phyloP scores from a whole-genome alignment of 1,140 invertebrate genomes.

The Asbolus verrucosus region DNA sequence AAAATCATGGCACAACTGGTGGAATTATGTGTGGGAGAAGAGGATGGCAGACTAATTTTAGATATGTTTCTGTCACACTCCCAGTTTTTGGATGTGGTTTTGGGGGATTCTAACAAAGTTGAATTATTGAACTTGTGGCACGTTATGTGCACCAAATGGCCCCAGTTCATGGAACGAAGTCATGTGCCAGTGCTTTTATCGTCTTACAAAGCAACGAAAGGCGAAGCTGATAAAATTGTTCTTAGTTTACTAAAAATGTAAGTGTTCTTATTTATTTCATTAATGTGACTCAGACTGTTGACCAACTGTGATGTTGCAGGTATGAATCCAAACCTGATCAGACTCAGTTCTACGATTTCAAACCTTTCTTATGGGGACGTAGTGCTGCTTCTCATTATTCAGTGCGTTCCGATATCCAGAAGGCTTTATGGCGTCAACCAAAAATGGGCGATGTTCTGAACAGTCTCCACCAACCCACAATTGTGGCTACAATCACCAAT shows the following conservation, averaged over 20 bases:
- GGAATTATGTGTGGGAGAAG: conserved; percentile 66
- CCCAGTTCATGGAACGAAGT: conserved; percentile 70
- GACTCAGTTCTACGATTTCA: conserved; percentile 71
- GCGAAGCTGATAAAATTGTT: conserved; percentile 69
- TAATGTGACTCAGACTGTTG: too few relatives aligned
- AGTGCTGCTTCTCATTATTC: conserved; percentile 81
- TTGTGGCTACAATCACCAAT: conserved; percentile 76
- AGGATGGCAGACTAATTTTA: conserved; percentile 71
- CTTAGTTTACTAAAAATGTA: conserved; percentile 59
- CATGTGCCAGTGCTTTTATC: conserved; percentile 79
- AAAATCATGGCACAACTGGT: conserved; percentile 70
- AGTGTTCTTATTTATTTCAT: too few relatives aligned
- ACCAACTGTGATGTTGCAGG: too few relatives aligned
- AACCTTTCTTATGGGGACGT: conserved; percentile 84
- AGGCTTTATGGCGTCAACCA: conserved; percentile 76
- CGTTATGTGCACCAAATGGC: conserved; percentile 71
- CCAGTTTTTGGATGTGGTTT: conserved; percentile 76
- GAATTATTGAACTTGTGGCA: conserved; percentile 73
- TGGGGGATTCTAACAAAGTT: conserved; percentile 69
- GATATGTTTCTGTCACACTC: conserved; percentile 83
- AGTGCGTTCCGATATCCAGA: conserved; percentile 71
- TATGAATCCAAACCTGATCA: conserved; percentile 54
- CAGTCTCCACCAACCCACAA: conserved; percentile 72
- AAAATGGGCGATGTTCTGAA: conserved; percentile 78
- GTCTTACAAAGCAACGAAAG: conserved; percentile 77